Conservation (phyloP, 2,888 invertebrate species). For the Drosophila pegasa region DNA sequence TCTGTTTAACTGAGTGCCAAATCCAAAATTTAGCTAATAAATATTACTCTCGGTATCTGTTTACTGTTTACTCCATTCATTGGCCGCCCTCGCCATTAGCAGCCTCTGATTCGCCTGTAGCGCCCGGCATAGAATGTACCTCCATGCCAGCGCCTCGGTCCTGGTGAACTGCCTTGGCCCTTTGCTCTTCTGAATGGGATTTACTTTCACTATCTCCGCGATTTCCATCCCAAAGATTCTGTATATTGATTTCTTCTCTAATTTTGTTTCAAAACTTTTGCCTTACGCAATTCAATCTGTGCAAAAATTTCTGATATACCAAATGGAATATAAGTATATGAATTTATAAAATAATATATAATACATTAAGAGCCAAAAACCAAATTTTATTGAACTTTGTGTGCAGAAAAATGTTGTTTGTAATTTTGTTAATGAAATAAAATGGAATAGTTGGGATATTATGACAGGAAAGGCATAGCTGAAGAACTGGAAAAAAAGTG, state of each 20-base stretch:
- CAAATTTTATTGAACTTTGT: background rate
- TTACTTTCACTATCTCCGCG: background rate
- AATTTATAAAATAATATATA: too few species aligned
- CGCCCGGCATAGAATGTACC: background rate
- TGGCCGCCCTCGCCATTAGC: too few species aligned
- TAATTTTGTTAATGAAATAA: background rate
- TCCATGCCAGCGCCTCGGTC: background rate
- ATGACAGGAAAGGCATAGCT: background rate
- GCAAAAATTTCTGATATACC: too few species aligned
- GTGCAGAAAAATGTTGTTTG: background rate
- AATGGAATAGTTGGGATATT: background rate
- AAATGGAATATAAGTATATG: too few species aligned
- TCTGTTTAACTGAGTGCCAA: background rate
- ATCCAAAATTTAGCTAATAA: background rate
- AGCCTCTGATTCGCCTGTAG: slow-evolving; percentile 12
- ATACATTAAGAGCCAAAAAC: too few species aligned
- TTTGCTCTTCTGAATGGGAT: background rate
- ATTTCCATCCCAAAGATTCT: background rate
- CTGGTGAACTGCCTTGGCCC: background rate
- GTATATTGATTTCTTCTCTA: too few species aligned
- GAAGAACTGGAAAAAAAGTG: background rate
- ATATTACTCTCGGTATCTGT: background rate
- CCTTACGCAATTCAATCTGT: slow-evolving; percentile 17
- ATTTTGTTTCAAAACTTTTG: background rate
- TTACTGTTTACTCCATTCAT: background rate